Evolutionary conservation across 2,888 invertebrate genomes (phyloP).

Genomic region (Ditula angustiorana): DNA sequence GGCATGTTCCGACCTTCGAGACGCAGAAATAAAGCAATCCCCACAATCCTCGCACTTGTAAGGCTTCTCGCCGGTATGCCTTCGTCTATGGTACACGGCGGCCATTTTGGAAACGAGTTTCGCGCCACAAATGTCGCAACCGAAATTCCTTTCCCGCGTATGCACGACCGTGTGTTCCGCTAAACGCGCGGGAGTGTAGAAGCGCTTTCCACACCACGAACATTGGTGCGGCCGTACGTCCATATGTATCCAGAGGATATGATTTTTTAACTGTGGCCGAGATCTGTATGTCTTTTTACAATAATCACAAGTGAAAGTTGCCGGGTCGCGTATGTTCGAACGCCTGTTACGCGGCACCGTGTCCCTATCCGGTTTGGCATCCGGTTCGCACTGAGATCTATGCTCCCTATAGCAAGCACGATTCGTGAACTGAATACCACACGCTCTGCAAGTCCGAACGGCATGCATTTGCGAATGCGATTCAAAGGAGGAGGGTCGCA

Average conservation of each 20-base stretch:
- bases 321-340: slow-evolving; percentile 73
- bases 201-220: slow-evolving; percentile 80
- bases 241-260: slow-evolving; percentile 81
- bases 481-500: slow-evolving; percentile 63
- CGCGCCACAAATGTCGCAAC: slow-evolving; percentile 81
- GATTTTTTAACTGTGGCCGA: slow-evolving; percentile 74
- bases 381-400: slow-evolving; percentile 70
- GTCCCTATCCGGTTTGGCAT: slow-evolving; percentile 66
- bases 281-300: slow-evolving; percentile 71
- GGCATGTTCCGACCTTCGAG: slow-evolving; percentile 73
- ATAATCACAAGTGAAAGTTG: slow-evolving; percentile 71
- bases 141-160: slow-evolving; percentile 79
- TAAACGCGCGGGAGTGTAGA: slow-evolving; percentile 79
- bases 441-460: slow-evolving; percentile 69
- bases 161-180: slow-evolving; percentile 83
- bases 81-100: slow-evolving; percentile 73
- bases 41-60: slow-evolving; percentile 76
- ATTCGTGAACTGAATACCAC: slow-evolving; percentile 71
- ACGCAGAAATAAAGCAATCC: slow-evolving; percentile 73
- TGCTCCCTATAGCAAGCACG: slow-evolving; percentile 74
- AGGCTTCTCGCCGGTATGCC: slow-evolving; percentile 79
- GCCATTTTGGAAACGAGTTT: slow-evolving; percentile 78
- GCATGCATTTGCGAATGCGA: slow-evolving; percentile 73
- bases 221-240: slow-evolving; percentile 79
- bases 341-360: slow-evolving; percentile 60